Evolutionary conservation across 2,113 vertebrate genomes (phyloP), one percentile per base, ranked within the genome.

Genomic region (Anarrhichthys ocellatus): DNA sequence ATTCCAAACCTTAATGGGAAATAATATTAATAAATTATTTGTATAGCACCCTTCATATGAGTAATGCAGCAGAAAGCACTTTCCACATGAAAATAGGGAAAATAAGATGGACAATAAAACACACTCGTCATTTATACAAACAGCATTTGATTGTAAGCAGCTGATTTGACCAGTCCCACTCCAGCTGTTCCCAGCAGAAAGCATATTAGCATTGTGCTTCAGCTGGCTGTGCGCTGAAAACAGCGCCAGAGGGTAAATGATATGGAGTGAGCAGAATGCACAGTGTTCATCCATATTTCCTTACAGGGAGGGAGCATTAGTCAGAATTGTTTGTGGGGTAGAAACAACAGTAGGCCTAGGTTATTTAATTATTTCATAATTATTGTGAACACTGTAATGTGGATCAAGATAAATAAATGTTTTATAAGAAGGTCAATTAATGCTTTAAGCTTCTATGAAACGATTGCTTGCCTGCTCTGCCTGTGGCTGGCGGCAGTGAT

Each of bases 151-250:
- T 74, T 46, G 36, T n/a, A 70, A 54, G 71, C 52, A 52, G 54
- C 38, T 76, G 62, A 90, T 78, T 65, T 52, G 76, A 78, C 22
- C 64, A 10, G 44, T 75, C 52, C 61, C n/a, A 18, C 40, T 71
- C 68, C 80, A 89, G 65, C 82, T 81, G 70, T 78, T 85, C 42
- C 42, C 70, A 52, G 54, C 67, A 58, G 29, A 52, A 59, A 73
- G 48, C 36, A n/a, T 74, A 69, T 78, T n/a, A 68, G 69, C 29
- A 2, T 17, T 36, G n/a, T 42, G 56, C 67, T 87, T 70, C 71
- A 81, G 69, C 65, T 48, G 65, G 29, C 73, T 48, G 44, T 62
- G 73, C 56, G 58, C 78, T 80, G 79, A 50, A 42, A 29, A 18
- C 72, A 64, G 54, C 44, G 17, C 24, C 27, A 18, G 5, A 32